Evolutionary conservation across 1,140 invertebrate species (phyloP).

Genomic region (Anadara kagoshimensis): DNA sequence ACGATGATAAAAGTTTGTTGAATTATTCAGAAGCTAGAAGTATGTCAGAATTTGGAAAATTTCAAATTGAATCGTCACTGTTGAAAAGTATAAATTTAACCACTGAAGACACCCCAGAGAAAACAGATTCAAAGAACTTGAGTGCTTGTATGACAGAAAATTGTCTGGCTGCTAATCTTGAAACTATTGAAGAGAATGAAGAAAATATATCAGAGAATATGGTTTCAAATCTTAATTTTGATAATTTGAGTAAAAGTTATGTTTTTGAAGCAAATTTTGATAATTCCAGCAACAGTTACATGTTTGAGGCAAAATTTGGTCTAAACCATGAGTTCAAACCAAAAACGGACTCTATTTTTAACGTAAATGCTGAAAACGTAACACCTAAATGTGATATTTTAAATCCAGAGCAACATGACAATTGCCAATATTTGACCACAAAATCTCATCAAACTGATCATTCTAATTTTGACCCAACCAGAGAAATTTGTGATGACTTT

Average conservation of each 20-base stretch:
- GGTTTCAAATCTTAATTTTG: background rate
- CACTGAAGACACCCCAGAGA: background rate
- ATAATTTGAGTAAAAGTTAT: constrained; percentile 5
- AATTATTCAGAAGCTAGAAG: background rate
- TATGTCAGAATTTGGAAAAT: constrained; percentile 1
- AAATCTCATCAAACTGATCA: too few relatives aligned
- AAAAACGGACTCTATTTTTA: too few relatives aligned
- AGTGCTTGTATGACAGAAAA: background rate
- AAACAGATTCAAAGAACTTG: background rate
- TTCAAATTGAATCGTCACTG: constrained; percentile 18
- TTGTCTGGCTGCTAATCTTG: background rate
- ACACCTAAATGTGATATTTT: too few relatives aligned
- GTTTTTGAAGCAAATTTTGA: background rate
- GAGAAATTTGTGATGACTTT: too few relatives aligned
- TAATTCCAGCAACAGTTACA: background rate
- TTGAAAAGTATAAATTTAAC: constrained; percentile 7
- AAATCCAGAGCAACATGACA: too few relatives aligned
- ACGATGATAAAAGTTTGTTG: background rate
- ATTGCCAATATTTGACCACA: too few relatives aligned
- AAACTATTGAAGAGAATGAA: background rate
- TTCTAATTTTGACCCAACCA: too few relatives aligned
- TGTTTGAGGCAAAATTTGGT: too few relatives aligned
- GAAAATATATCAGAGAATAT: background rate
- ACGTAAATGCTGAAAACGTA: too few relatives aligned
- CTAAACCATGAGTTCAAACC: too few relatives aligned